Conservation (phyloP, 2,888 invertebrate species). For the Brassicogethes aeneus region DNA sequence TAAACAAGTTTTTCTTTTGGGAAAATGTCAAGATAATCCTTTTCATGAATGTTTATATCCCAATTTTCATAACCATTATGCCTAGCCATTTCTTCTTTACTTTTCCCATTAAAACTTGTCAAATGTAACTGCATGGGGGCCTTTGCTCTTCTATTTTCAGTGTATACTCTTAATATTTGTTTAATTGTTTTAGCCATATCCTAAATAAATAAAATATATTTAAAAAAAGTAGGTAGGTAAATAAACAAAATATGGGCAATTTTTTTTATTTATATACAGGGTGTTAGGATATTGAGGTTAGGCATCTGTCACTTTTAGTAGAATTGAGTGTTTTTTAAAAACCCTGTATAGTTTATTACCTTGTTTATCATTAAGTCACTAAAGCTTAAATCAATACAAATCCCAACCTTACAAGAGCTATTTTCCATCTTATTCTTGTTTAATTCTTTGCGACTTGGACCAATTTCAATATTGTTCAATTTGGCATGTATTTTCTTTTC, state of each 20-base stretch:
- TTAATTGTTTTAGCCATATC: conserved; percentile 84
- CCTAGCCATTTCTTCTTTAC: conserved; percentile 63
- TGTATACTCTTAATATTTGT: conserved; percentile 85
- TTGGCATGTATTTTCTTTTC: conserved; percentile 60
- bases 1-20: conserved; percentile 75
- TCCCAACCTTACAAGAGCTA: conserved; percentile 56
- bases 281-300: no score
- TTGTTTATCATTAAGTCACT: conserved; percentile 78
- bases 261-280: no score
- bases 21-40: conserved; percentile 62
- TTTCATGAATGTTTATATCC: conserved; percentile 72
- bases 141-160: conserved; percentile 72
- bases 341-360: conserved; percentile 24
- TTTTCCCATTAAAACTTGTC: conserved; percentile 68
- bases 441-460: conserved; percentile 71
- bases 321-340: conserved; percentile 2
- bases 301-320: no score
- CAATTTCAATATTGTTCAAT: conserved; percentile 60
- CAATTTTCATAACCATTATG: conserved; percentile 86
- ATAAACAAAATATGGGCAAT: neutral
- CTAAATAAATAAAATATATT: conserved; percentile 32
- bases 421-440: conserved; percentile 64
- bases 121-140: conserved; percentile 77
- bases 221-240: neutral
- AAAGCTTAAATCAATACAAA: conserved; percentile 86